phyloP scores from a whole-genome alignment of 1,140 invertebrate genomes.

The Battus philenor region DNA sequence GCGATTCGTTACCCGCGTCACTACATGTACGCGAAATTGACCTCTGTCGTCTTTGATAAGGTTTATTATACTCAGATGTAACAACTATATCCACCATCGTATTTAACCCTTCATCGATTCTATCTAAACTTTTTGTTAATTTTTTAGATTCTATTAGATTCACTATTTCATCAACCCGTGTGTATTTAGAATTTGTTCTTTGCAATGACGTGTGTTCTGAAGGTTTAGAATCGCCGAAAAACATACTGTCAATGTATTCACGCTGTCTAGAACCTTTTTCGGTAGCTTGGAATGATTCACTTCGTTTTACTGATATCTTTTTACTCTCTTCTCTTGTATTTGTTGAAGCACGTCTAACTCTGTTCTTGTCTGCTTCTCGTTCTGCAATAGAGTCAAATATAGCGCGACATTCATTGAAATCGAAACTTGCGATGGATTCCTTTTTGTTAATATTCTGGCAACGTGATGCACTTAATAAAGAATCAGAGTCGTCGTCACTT shows the following conservation, averaged over 20 bases:
- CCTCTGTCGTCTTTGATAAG: constrained; percentile 65
- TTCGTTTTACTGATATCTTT: constrained; percentile 64
- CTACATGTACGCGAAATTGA: constrained; percentile 68
- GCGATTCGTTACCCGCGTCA: constrained; percentile 60
- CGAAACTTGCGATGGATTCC: constrained; percentile 44
- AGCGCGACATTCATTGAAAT: constrained; percentile 70
- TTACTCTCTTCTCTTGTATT: constrained; percentile 56
- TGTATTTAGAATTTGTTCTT: constrained; percentile 70
- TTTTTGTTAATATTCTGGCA: constrained; percentile 65
- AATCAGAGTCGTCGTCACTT: constrained; percentile 82
- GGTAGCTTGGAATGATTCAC: constrained; percentile 72
- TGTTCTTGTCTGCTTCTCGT: constrained; percentile 67
- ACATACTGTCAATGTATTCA: constrained; percentile 71
- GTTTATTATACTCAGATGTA: constrained; percentile 71
- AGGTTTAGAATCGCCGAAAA: constrained; percentile 42
- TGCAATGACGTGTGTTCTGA: constrained; percentile 45
- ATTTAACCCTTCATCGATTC: constrained; percentile 85
- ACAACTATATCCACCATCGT: constrained; percentile 84
- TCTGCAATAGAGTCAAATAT: constrained; percentile 75
- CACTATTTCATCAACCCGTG: constrained; percentile 71
- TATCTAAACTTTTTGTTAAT: constrained; percentile 85
- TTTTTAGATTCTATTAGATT: constrained; percentile 76
- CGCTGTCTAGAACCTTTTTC: constrained; percentile 65
- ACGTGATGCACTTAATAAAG: constrained; percentile 81
- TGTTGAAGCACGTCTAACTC: constrained; percentile 44